These are phyloP conservation scores for Castor canadensis DNA, from an alignment of 2,113 vertebrate species.

Conservation along the genomic window DNA sequence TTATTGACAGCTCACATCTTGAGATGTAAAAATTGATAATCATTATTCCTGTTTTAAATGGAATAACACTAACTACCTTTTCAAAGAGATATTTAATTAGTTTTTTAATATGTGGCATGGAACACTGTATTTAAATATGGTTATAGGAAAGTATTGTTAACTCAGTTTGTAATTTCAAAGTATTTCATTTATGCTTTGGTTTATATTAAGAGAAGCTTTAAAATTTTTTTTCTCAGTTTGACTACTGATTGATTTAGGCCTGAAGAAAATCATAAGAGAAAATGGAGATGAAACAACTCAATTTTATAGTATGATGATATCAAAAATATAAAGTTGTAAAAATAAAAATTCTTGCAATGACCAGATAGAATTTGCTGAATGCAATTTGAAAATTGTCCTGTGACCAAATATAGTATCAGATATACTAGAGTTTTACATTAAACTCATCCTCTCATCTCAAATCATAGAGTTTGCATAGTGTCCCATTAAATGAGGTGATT, in stretches of 20 bases:
- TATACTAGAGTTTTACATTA: neutral
- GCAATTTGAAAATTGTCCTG: neutral
- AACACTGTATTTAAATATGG: neutral
- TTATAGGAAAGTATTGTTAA: neutral
- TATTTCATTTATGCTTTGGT: neutral
- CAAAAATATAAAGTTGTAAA: neutral
- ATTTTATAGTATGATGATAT: slow-evolving; percentile 19
- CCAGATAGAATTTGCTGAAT: neutral
- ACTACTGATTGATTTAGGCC: neutral
- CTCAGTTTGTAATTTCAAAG: neutral
- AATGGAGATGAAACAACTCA: neutral
- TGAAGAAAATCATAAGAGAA: neutral
- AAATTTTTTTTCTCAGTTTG: neutral
- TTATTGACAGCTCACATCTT: neutral
- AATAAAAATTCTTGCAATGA: neutral
- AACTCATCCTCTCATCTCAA: neutral
- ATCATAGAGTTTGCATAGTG: neutral
- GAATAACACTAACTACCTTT: neutral
- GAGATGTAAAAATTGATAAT: slow-evolving; percentile 2
- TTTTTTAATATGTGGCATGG: neutral
- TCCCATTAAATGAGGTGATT: neutral
- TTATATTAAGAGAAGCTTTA: neutral
- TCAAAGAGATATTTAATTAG: slow-evolving; percentile 21
- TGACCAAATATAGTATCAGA: neutral
- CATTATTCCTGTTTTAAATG: slow-evolving; percentile 13